Conservation (phyloP, 2,888 invertebrate genomes). For the Encarsia formosa region DNA sequence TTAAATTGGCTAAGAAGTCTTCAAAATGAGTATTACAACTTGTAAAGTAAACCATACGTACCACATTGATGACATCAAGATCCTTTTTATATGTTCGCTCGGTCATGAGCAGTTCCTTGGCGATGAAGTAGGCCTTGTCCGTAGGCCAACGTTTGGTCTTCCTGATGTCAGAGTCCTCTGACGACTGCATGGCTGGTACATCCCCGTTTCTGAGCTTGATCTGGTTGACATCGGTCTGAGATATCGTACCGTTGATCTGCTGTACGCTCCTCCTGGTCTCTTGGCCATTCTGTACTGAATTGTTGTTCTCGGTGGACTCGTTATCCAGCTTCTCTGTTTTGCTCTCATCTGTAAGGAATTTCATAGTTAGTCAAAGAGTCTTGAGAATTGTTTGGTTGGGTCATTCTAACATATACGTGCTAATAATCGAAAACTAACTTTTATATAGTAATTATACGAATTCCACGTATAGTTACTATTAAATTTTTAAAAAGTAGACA, state of each 20-base stretch:
- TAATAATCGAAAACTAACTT: too few relatives aligned
- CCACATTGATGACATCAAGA: slow-evolving; percentile 84
- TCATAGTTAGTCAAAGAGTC: too few relatives aligned
- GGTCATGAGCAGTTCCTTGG: slow-evolving; percentile 92
- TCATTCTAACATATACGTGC: too few relatives aligned
- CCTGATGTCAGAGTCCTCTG: slow-evolving; percentile 32
- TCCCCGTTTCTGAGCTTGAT: slow-evolving; percentile 42
- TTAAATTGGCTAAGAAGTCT: too few relatives aligned
- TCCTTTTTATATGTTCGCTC: slow-evolving; percentile 94
- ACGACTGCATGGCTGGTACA: slow-evolving; percentile 7
- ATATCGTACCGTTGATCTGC: slow-evolving; percentile 31
- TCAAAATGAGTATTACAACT: too few relatives aligned
- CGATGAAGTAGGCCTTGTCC: slow-evolving; percentile 76
- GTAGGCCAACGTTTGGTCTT: slow-evolving; percentile 57
- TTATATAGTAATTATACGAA: too few relatives aligned
- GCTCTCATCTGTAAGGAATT: slow-evolving; percentile 23
- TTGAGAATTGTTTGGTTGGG: too few relatives aligned
- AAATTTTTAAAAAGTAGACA: not conserved
- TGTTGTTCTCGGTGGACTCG: slow-evolving; percentile 47
- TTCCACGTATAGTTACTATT: too few relatives aligned
- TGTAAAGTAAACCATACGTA: too few relatives aligned
- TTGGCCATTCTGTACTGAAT: slow-evolving; percentile 43
- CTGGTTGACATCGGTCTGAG: slow-evolving; percentile 46
- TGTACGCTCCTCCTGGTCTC: too few relatives aligned
- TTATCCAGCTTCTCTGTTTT: slow-evolving; percentile 14